Evolutionary conservation across 2,888 invertebrate species (phyloP), one percentile per base, ranked within the genome.

Genomic region (Drosophila macrospina): DNA sequence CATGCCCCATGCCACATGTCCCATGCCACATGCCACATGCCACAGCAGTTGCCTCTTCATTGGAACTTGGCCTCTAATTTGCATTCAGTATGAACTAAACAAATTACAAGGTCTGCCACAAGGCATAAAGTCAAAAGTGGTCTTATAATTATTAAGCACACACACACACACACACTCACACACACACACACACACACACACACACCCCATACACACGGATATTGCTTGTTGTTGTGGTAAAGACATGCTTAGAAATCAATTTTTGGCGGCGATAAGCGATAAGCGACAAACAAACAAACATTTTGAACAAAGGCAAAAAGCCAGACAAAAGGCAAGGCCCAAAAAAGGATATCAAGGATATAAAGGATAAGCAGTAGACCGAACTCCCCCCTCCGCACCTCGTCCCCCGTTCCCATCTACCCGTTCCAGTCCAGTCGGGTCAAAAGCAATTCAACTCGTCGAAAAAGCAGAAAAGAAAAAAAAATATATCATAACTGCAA

Each of bases 221-320:
- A 39, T 10, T 50, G 32, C 34, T 13, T 52, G 56, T 55, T 51
- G 44, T 32, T 50, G 54, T 16, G 52, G 16, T 51, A 52, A 76
- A 37, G 64, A 73, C 74, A 82, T 80, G 81, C 60, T 68, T 63
- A 4, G 68, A 70, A 88, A 87, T 87, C 89, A 82, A 82, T 86
- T 82, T 86, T 57, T 41, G 63, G 47, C 51, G 39, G 57, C 73
- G 81, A 80, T 88, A 69, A 79, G 74, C 69, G 82, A 80, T 77
- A 75, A 80, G 65, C 61, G 69, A 32, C 41, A 52, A 60, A 56
- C 74, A 78, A 73, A 74, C 68, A 73, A 56, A 71, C 60, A 67
- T 56, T 63, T 70, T 32, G 24, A 48, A 78, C 59, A 77, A 74
- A 55, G 39, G 56, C 37, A 39, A 45, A 66, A 67, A 24, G 44